These are phyloP conservation scores for Agapostemon virescens DNA, from an alignment of 2,888 invertebrate species.

Conservation along the genomic window DNA sequence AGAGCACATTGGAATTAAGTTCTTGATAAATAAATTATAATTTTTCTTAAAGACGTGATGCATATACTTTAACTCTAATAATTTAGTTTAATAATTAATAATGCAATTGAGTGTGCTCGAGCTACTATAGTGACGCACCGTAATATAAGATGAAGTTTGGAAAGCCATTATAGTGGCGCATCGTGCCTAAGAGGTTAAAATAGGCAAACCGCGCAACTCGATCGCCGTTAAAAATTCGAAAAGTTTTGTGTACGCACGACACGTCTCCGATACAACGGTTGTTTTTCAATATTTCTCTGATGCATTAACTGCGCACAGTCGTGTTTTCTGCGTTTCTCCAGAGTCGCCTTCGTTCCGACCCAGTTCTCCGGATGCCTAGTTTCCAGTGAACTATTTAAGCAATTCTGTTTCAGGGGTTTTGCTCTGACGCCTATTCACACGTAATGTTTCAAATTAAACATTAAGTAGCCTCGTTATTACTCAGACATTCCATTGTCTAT, in stretches of 20 bases:
- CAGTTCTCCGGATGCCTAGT: background rate
- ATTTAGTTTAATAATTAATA: too few species aligned
- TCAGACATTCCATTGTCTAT: slow-evolving; percentile 6
- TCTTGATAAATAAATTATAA: too few species aligned
- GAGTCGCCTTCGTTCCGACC: background rate
- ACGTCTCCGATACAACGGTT: background rate
- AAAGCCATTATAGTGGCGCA: too few species aligned
- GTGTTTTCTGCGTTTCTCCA: background rate
- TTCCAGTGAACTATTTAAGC: background rate
- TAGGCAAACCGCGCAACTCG: background rate
- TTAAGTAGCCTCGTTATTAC: slow-evolving; percentile 7
- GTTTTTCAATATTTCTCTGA: background rate
- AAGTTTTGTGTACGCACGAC: background rate
- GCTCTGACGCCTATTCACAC: slow-evolving; percentile 2
- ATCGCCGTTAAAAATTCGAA: background rate
- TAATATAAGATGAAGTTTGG: too few species aligned
- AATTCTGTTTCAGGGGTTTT: slow-evolving; percentile 2
- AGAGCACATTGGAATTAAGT: too few species aligned
- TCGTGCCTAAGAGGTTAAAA: too few species aligned
- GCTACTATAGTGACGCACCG: too few species aligned
- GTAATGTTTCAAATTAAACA: slow-evolving; percentile 16
- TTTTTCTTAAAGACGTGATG: too few species aligned
- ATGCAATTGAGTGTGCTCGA: too few species aligned
- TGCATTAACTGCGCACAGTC: background rate
- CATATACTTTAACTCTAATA: too few species aligned